A percentile compares a stretch with the other conserved stretches of the same genome.
These are phyloP conservation scores for Boloria selene DNA, from an alignment of 2,888 invertebrate species.

Conservation along the genomic window DNA sequence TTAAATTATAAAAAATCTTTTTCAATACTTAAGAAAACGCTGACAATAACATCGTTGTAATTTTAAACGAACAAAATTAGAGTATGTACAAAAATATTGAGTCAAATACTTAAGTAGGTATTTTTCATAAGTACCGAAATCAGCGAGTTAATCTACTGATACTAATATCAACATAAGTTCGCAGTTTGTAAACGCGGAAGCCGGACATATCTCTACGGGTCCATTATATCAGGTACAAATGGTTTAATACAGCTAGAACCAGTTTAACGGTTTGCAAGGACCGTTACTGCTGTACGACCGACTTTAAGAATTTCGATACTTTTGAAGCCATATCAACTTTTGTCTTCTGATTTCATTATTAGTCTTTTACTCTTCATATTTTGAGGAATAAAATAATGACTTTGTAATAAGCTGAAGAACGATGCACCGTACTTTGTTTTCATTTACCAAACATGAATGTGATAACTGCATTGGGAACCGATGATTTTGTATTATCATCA, in stretches of 20 bases:
- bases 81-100: background rate
- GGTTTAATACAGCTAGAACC: slow-evolving; percentile 54
- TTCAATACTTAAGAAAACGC: too few relatives aligned
- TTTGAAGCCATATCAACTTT: slow-evolving; percentile 1
- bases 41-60: too few relatives aligned
- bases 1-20: too few relatives aligned
- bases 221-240: slow-evolving; percentile 53
- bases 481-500: too few relatives aligned
- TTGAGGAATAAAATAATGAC: too few relatives aligned
- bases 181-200: slow-evolving; percentile 51
- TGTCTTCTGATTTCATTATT: background rate
- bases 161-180: slow-evolving; percentile 14
- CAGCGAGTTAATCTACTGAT: background rate
- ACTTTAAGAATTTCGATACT: slow-evolving; percentile 20
- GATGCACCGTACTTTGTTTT: too few relatives aligned
- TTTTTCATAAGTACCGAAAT: background rate
- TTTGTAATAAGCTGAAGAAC: too few relatives aligned
- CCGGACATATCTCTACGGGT: slow-evolving; percentile 47
- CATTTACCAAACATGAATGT: too few relatives aligned
- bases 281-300: slow-evolving; percentile 59
- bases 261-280: slow-evolving; percentile 67
- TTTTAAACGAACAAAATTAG: too few relatives aligned
- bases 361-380: background rate
- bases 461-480: too few relatives aligned
- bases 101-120: background rate